Percentiles rank a stretch among this genome's conserved stretches.
Conservation (phyloP, 2,113 vertebrate genomes). For the Rostratula benghalensis region DNA sequence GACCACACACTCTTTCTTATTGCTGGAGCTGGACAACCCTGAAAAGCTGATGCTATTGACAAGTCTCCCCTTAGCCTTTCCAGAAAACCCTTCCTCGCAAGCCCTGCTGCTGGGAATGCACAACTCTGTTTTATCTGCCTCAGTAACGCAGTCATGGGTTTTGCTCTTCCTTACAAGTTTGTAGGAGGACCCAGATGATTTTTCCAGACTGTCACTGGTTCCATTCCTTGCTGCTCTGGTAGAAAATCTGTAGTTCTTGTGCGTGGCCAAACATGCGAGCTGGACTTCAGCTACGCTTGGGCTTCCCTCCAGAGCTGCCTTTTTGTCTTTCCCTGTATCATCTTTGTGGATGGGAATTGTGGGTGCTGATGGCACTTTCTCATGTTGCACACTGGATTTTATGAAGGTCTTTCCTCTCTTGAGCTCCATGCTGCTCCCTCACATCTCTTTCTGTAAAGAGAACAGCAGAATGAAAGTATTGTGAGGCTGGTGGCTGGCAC, state of each 20-base stretch:
- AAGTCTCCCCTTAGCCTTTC: conserved; percentile 56
- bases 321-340: background rate
- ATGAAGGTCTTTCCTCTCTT: conserved; percentile 82
- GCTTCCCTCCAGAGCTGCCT: conserved; percentile 3
- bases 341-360: conserved; percentile 8
- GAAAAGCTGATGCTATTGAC: conserved; percentile 81
- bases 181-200: conserved; percentile 53
- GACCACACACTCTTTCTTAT: conserved; percentile 58
- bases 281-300: conserved; percentile 1
- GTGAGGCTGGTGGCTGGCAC: background rate
- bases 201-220: conserved; percentile 12
- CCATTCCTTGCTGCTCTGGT: conserved; percentile 34
- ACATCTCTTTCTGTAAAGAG: conserved; percentile 47
- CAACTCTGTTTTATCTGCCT: conserved; percentile 37
- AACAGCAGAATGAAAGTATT: background rate
- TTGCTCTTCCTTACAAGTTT: conserved; percentile 80
- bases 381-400: conserved; percentile 74
- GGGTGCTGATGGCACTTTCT: conserved; percentile 51
- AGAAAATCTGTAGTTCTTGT: conserved; percentile 51
- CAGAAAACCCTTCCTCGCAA: background rate
- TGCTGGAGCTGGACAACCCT: conserved; percentile 62
- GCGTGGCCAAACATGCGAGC: conserved; percentile 24
- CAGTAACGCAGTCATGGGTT: conserved; percentile 75
- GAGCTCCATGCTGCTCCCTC: conserved; percentile 74
- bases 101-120: background rate